These are phyloP conservation scores for Eulemur rufifrons DNA, from an alignment of 2,113 vertebrate genomes.

Conservation along the genomic window DNA sequence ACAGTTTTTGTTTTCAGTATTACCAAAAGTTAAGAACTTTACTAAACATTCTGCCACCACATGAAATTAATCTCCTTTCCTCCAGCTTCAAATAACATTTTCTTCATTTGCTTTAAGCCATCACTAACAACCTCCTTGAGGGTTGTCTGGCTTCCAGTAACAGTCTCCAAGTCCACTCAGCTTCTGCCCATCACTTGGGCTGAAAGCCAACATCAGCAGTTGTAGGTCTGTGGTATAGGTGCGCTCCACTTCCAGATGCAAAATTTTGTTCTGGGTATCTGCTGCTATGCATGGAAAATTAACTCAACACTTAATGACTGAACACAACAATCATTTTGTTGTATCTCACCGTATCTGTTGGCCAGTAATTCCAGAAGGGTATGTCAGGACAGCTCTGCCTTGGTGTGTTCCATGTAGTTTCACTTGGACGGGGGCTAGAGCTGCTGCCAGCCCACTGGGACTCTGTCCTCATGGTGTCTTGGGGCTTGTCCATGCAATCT, in stretches of 20 bases:
- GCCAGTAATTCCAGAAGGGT: neutral
- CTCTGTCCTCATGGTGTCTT: neutral
- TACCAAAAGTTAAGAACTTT: neutral
- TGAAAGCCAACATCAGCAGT: neutral
- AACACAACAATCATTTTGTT: neutral
- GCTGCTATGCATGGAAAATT: neutral
- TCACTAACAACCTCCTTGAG: neutral
- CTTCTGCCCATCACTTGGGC: neutral
- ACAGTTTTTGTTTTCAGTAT: neutral
- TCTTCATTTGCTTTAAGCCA: neutral
- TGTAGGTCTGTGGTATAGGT: neutral
- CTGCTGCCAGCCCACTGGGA: neutral
- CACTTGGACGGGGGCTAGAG: neutral
- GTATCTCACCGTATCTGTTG: neutral
- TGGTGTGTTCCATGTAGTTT: neutral
- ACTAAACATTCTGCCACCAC: neutral
- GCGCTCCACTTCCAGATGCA: neutral
- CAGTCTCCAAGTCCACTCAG: neutral
- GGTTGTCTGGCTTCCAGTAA: neutral
- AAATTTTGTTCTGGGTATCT: neutral
- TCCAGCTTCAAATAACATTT: neutral
- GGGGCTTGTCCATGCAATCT: neutral
- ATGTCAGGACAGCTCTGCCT: neutral
- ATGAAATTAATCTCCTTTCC: neutral
- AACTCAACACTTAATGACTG: neutral